Percentiles rank a stretch among this genome's conserved stretches.
phyloP scores from a whole-genome alignment of 2,113 vertebrate species.

The Sinocyclocheilus anshuiensis region DNA sequence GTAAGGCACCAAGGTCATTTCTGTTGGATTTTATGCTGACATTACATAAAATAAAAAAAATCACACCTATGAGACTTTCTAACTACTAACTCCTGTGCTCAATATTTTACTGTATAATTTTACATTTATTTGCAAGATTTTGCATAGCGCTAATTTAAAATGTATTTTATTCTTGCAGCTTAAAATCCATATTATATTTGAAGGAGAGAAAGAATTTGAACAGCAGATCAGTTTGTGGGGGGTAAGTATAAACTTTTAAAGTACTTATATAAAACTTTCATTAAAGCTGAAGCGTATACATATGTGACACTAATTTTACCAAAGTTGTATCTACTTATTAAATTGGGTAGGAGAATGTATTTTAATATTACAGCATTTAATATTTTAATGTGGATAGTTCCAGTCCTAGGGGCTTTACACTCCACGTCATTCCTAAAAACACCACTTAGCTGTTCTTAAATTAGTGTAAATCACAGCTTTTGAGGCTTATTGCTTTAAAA shows the following conservation, averaged over 20 bases:
- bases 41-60: neutral
- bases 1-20: constrained; percentile 72
- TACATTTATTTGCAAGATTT: neutral
- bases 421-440: neutral
- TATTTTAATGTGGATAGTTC: neutral
- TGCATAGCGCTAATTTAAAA: neutral
- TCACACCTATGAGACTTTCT: neutral
- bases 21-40: neutral
- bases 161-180: constrained; percentile 72
- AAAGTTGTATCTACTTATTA: neutral
- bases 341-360: neutral
- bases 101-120: neutral
- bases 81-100: neutral
- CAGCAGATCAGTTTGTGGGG: constrained; percentile 92
- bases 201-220: constrained; percentile 93
- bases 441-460: neutral
- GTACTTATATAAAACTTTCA: neutral
- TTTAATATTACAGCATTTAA: neutral
- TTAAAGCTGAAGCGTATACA: neutral
- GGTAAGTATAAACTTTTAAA: constrained; percentile 77
- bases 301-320: neutral
- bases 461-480: neutral
- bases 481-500: neutral
- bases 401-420: neutral
- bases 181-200: constrained; percentile 91